phyloP scores from a whole-genome alignment of 2,888 invertebrate genomes.

The Ptilodon capucinus region DNA sequence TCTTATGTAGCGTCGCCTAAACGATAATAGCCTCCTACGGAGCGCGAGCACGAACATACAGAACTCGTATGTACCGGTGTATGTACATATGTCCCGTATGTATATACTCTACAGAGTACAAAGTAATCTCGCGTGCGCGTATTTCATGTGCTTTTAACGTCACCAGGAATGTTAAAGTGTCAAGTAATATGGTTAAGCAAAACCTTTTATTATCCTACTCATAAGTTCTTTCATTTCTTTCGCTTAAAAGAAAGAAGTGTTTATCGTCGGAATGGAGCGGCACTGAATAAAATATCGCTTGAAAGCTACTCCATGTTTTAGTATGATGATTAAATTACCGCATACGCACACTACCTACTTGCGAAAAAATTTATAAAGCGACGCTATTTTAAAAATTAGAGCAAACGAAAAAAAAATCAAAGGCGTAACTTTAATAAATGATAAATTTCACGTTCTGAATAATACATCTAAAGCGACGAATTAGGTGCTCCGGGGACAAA shows the following conservation, averaged over 20 bases:
- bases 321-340: conserved; percentile 25
- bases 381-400: not conserved
- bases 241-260: conserved; percentile 58
- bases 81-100: conserved; percentile 20
- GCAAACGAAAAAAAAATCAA: conserved; percentile 13
- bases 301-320: conserved; percentile 33
- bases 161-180: conserved; percentile 57
- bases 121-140: conserved; percentile 40
- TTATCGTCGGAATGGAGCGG: conserved; percentile 49
- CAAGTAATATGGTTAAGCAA: conserved; percentile 64
- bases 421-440: conserved; percentile 35
- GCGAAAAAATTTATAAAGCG: not conserved
- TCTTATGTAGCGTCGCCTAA: conserved; percentile 81
- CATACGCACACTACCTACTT: not conserved
- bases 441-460: conserved; percentile 62
- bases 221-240: conserved; percentile 55
- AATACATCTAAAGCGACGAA: conserved; percentile 71
- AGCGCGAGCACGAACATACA: conserved; percentile 53
- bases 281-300: conserved; percentile 59
- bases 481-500: conserved; percentile 74
- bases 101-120: conserved; percentile 19
- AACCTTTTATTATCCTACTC: conserved; percentile 67
- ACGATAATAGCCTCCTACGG: conserved; percentile 77
- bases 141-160: conserved; percentile 72
- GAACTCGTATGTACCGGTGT: too few relatives aligned